Conservation (phyloP, 1,140 invertebrate genomes). For the Hylyphantes graminicola region DNA sequence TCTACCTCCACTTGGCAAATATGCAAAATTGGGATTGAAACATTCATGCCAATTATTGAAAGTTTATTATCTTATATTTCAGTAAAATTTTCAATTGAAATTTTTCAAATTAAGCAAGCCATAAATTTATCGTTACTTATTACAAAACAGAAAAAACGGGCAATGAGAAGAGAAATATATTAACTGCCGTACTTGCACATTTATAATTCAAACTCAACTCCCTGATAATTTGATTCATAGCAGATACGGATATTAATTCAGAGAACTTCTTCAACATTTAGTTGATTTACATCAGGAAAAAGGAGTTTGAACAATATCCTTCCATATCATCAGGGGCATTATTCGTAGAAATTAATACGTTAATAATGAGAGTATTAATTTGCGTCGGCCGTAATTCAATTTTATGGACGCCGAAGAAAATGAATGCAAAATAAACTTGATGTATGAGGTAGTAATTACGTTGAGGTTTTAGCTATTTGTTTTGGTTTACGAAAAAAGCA, state of each 20-base stretch:
- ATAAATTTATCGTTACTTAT: too few relatives aligned
- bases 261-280: too few relatives aligned
- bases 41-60: too few relatives aligned
- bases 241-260: too few relatives aligned
- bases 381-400: slow-evolving; percentile 34
- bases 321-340: slow-evolving; percentile 3
- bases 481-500: background rate
- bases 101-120: too few relatives aligned
- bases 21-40: too few relatives aligned
- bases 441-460: slow-evolving; percentile 31
- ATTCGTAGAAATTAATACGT: slow-evolving; percentile 32
- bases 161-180: background rate
- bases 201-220: slow-evolving; percentile 28
- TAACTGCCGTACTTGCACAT: background rate
- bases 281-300: too few relatives aligned
- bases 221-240: slow-evolving; percentile 8
- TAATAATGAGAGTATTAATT: slow-evolving; percentile 45
- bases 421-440: slow-evolving; percentile 23
- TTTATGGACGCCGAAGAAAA: slow-evolving; percentile 21
- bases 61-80: too few relatives aligned
- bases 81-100: too few relatives aligned
- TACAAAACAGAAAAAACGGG: too few relatives aligned
- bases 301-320: too few relatives aligned
- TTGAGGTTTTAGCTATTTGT: background rate
- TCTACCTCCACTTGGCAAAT: too few relatives aligned